Base-by-base conservation (phyloP, 2,797 vertebrate species). In the Gobionotothen gibberifrons region DNA sequence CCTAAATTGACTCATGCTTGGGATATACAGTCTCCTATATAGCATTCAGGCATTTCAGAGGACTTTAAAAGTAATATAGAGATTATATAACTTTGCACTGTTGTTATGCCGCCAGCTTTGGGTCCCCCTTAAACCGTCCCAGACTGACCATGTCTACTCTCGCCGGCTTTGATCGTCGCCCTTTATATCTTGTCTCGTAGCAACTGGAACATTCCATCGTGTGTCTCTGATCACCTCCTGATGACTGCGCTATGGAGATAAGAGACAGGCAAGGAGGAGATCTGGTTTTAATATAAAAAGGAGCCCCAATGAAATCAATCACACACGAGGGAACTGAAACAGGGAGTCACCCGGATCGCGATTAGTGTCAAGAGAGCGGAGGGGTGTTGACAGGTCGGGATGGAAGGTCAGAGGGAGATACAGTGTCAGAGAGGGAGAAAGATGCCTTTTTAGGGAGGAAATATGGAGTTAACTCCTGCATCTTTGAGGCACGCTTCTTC, bases 191-290 rank as follows among this genome's bases (percentile, higher is more conserved):
- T 60, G 69, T 86, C 75, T 84, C 76, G 17, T 72, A 63, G 81
- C 78, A 76, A 75, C 68, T 56, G 70, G 67, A 74, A 79, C 85
- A 87, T 91, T 88, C 85, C 82, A 53, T 29, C 44, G 76, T 69
- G 74, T 76, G 78, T 80, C 52, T 80, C 76, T 78, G 86, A 91
- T 87, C 87, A 88, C 79, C 82, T 87, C 77, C 67, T 63, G 87
- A 89, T 90, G 85, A 90, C 79, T 85, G 78, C 69, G 68, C 76
- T 57, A 29, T 36, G 59, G 57, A 85, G 85, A 89, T 91, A 85
- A 83, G 76, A 76, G 48, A 21, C 32, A 42, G 67, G 55, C 64
- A 79, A 78, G 21, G 48, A 55, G 67, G 17, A 76, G 82, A 84
- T 86, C 70, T 90, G 87, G 64, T 78, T 86, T 84, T 87, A 89